Evolutionary conservation across 2,888 invertebrate genomes (phyloP), one percentile per base, ranked within the genome.

Genomic region (Liodrosophila aerea): DNA sequence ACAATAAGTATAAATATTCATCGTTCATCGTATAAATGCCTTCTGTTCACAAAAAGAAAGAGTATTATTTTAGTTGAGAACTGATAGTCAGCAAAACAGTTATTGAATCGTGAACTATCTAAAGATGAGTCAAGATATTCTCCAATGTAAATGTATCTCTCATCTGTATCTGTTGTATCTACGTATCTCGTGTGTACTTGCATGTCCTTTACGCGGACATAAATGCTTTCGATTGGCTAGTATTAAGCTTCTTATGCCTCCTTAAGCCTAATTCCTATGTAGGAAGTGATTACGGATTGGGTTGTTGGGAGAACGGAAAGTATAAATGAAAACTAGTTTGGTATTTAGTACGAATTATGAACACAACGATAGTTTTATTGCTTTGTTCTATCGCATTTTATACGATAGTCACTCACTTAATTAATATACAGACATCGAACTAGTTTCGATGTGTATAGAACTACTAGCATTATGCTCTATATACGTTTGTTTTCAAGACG

Each of bases 151-250:
- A 8, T 27, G 22, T 27, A 27, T 29, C 30, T 41, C 13, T 44
- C 9, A 18, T 31, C 16, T 31, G 31, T 31, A 52, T 43, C 31
- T 44, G 46, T 56, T 39, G 52, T 53, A 34, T 29, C 53, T 68
- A 64, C 50, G 50, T 71, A 60, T 51, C 13, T 62, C 37, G 27
- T 31, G 50, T 44, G 34, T 49, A 34, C 46, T 37, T 39, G 33
- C 36, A 72, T 72, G 56, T 72, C 73, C 73, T 67, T 57, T 67
- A 70, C 57, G 73, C 52, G 33, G 72, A 54, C 63, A 57, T 73
- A 73, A 73, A 73, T 73, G 73, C 85, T 74, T 84, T 71, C 74
- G 71, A 65, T 84, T 77, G 77, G 77, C 77, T 81, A 77, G 77
- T 77, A 74, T 81, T 84, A 81, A 73, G 82, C 82, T 77, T 81